phyloP scores from a whole-genome alignment of 2,113 vertebrate genomes.

The Mellivora capensis region DNA sequence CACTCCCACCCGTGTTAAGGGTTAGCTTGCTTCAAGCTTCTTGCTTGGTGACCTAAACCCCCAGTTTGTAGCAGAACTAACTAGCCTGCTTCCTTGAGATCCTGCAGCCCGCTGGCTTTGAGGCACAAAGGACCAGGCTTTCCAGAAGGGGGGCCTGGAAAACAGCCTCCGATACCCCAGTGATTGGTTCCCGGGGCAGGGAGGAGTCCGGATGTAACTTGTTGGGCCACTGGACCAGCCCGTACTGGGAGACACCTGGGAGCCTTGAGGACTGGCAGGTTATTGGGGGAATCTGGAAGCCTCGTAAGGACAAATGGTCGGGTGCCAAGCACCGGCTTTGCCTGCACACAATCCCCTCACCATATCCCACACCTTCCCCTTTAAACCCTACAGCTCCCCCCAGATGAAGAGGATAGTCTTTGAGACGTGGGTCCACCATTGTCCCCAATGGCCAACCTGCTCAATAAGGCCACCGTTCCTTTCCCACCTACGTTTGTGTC shows the following conservation, averaged over 20 bases:
- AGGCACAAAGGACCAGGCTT: background rate
- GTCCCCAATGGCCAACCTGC: background rate
- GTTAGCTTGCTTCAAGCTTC: background rate
- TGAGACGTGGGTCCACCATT: background rate
- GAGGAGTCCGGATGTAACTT: background rate
- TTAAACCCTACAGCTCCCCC: background rate
- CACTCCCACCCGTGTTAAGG: background rate
- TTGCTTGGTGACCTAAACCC: background rate
- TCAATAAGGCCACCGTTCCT: background rate
- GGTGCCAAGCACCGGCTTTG: fast-evolving
- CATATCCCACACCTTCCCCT: background rate
- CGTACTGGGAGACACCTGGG: background rate
- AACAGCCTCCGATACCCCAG: background rate
- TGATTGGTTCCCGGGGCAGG: background rate
- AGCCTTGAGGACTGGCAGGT: background rate
- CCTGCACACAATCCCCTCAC: background rate
- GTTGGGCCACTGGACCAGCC: background rate
- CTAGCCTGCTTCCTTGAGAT: background rate
- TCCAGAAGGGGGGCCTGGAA: background rate
- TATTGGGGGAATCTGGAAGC: background rate
- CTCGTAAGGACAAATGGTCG: background rate
- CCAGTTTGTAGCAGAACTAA: background rate
- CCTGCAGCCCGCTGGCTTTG: background rate
- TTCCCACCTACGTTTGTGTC: background rate
- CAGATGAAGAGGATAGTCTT: fast-evolving